Conservation (phyloP, 2,888 invertebrate species). For the Dynastes hyllus region DNA sequence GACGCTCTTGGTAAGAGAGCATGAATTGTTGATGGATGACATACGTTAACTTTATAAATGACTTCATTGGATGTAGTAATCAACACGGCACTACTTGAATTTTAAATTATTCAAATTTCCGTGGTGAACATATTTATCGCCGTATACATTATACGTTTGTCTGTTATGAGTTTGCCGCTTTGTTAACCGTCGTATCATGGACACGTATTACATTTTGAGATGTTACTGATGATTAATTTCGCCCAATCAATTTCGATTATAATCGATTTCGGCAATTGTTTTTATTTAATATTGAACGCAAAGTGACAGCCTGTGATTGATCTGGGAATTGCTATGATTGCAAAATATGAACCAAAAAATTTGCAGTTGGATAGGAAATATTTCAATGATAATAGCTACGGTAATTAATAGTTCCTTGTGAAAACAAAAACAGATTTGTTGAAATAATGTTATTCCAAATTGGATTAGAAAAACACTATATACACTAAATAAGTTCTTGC, state of each 20-base stretch:
- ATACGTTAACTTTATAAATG: conserved; percentile 48
- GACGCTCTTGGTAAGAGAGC: conserved; percentile 35
- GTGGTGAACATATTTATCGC: conserved; percentile 32
- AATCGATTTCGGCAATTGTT: conserved; percentile 28
- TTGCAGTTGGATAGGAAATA: neutral
- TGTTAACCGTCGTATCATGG: neutral
- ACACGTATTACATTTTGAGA: neutral
- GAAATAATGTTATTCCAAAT: too few species aligned
- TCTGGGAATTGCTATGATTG: conserved; percentile 10
- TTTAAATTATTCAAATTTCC: conserved; percentile 50
- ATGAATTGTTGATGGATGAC: conserved; percentile 36
- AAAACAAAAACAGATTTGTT: too few species aligned
- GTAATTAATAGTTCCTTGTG: neutral
- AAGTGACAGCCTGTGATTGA: conserved; percentile 12
- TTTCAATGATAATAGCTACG: neutral
- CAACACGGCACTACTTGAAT: conserved; percentile 44
- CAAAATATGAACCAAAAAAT: neutral
- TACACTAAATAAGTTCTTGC: neutral
- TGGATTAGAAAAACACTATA: neutral
- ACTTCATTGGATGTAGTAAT: conserved; percentile 40
- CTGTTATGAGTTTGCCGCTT: conserved; percentile 22
- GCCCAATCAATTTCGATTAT: conserved; percentile 38
- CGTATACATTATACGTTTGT: conserved; percentile 18
- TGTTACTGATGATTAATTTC: conserved; percentile 17
- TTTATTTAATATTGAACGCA: conserved; percentile 24